Percentiles rank a stretch among this genome's conserved stretches.
Evolutionary conservation across 92 coral and sea anemone species (phyloP).

Genomic region (Diadumene lineata): DNA sequence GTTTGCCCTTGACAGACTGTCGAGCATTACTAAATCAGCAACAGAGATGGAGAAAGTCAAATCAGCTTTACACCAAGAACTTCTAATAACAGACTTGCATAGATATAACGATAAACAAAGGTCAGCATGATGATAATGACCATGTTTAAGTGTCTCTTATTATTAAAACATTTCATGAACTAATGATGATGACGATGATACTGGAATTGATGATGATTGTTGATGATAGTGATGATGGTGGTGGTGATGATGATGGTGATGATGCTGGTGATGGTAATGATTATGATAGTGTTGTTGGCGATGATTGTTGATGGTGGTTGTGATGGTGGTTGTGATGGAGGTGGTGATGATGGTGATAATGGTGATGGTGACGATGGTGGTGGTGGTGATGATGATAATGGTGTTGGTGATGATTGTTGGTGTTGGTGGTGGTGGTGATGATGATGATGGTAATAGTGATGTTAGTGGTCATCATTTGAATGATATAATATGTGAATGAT

Average conservation of each 20-base stretch:
- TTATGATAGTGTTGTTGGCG: neutral
- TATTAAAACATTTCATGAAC: neutral
- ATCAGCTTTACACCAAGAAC: slow-evolving; percentile 73
- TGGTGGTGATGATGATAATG: neutral
- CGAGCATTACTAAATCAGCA: slow-evolving; percentile 33
- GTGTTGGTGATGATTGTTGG: neutral
- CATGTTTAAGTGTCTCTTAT: neutral
- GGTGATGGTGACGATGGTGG: neutral
- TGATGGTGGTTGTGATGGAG: neutral
- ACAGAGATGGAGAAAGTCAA: slow-evolving; percentile 60
- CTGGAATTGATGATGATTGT: neutral
- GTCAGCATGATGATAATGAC: slow-evolving; percentile 23
- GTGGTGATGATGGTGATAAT: neutral
- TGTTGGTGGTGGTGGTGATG: neutral
- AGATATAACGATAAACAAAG: slow-evolving; percentile 48
- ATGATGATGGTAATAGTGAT: too few species aligned
- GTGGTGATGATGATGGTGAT: neutral
- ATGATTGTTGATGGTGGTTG: neutral
- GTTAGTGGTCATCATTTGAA: neutral
- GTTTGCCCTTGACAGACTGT: slow-evolving; percentile 64
- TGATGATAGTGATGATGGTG: neutral
- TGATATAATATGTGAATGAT: too few species aligned
- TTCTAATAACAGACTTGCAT: slow-evolving; percentile 62
- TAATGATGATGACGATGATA: neutral
- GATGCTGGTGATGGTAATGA: neutral